These are phyloP conservation scores for Chalcosyrphus nemorum DNA, from an alignment of 2,888 invertebrate genomes.

Conservation along the genomic window DNA sequence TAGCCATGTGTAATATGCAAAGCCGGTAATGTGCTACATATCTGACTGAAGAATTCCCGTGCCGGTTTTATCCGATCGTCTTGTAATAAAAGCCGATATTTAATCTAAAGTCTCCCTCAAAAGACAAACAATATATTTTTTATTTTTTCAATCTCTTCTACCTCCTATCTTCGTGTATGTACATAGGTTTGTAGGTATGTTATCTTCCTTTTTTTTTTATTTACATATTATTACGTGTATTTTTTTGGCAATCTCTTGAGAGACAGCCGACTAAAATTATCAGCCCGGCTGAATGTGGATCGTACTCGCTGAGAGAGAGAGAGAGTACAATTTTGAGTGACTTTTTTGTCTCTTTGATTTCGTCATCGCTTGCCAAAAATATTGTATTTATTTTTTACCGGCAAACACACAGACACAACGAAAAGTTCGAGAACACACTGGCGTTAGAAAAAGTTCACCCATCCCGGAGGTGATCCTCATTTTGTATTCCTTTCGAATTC, in stretches of 20 bases:
- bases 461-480: not conserved
- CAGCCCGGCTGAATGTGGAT: constrained; percentile 45
- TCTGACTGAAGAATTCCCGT: not conserved
- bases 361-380: constrained; percentile 21
- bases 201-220: not conserved
- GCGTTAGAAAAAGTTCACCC: constrained; percentile 54
- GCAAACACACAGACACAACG: not conserved
- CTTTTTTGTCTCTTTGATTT: not conserved
- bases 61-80: not conserved
- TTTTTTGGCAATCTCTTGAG: not conserved
- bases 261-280: not conserved
- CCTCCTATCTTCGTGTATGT: not conserved
- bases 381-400: no score
- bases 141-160: not conserved
- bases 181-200: not conserved
- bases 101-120: constrained; percentile 9
- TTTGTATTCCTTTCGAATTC: not conserved
- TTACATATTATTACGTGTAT: not conserved
- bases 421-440: constrained; percentile 37
- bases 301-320: not conserved
- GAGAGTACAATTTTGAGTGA: no score
- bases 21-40: constrained; percentile 2
- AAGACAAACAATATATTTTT: not conserved
- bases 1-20: no score
- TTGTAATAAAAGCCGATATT: not conserved